Evolutionary conservation across 2,113 vertebrate genomes (phyloP), one percentile per base, ranked within the genome.

Genomic region (Hiodon tergisus): DNA sequence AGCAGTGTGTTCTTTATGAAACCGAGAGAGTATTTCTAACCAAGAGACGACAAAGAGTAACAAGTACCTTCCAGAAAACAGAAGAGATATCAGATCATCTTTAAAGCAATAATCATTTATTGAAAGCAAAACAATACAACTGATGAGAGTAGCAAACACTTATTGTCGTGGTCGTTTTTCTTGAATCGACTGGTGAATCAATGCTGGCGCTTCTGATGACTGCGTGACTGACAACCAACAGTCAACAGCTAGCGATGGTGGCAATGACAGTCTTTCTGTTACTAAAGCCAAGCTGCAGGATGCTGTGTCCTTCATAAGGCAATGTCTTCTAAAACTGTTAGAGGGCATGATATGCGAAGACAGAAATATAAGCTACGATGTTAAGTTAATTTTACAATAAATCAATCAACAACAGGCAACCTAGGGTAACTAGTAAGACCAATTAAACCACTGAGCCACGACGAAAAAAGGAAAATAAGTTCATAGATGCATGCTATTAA

Each of bases 101-200:
- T 81, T 78, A 67, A 78, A 86, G 69, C 47, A 73, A 82, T 63
- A 76, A 68, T 80, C 75, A 54, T 82, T 88, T 87, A 85, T 85
- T 86, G 67, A 69, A 58, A 54, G 71, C 72, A 76, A 4, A 68
- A 73, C 78, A 74, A 80, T 78, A 81, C 78, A 79, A 72, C 54
- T 77, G 50, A 54, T 79, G 65, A 69, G 67, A 74, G 69, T 74
- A 78, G 17, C 8, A 14, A 57, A 46, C 6, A 2, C 13, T 16
- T 71, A 11, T 46, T 14, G 66, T 65, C 51, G 51, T 55, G 5
- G 59, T 47, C 46, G 69, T 79, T 77, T 77, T 57, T 80, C 73
- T 74, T 81, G 77, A 80, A 78, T 78, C 71, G 6, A 48, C 67
- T 46, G 61, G 7, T 57, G 14, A 31, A 78, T 62, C 73, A 76